Conservation (phyloP, 2,888 invertebrate species). For the Agrypnus murinus region DNA sequence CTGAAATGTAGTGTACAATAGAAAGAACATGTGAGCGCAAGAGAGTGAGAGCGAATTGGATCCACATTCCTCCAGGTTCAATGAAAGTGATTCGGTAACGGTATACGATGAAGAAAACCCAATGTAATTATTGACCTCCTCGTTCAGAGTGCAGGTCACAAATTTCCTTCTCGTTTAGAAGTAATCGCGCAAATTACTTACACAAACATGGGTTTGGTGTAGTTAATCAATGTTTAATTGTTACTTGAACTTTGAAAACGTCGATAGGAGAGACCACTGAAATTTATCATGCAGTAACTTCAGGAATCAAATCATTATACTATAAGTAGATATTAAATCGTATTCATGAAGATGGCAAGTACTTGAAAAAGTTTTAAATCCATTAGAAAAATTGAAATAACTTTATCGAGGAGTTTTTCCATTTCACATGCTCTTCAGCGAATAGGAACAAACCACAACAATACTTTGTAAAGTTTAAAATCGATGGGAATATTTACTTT, state of each 20-base stretch:
- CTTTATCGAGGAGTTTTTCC: background rate
- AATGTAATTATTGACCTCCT: slow-evolving; percentile 16
- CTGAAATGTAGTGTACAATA: background rate
- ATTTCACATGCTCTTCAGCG: slow-evolving; percentile 1
- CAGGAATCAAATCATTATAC: background rate
- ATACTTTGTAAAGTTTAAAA: slow-evolving; percentile 12
- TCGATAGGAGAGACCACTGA: no score
- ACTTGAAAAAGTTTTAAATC: slow-evolving; percentile 2
- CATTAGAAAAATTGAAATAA: slow-evolving; percentile 1
- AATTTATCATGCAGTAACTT: no score
- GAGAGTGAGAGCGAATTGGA: slow-evolving; percentile 46
- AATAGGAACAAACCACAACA: slow-evolving; percentile 20
- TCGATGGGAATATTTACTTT: slow-evolving; percentile 12
- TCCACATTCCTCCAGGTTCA: slow-evolving; percentile 42
- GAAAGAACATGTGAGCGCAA: slow-evolving; percentile 24
- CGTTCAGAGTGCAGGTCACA: slow-evolving; percentile 13
- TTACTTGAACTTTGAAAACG: no score
- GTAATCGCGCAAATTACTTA: slow-evolving; percentile 18
- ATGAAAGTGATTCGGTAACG: slow-evolving; percentile 45
- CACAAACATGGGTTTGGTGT: slow-evolving; percentile 22
- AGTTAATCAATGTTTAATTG: slow-evolving; percentile 22
- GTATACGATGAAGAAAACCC: slow-evolving; percentile 25
- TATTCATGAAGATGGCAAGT: no score
- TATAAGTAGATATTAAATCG: no score
- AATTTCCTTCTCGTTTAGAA: slow-evolving; percentile 7